Evolutionary conservation across 1,140 invertebrate genomes (phyloP), one percentile per base, ranked within the genome.

Genomic region (Parapsyche elsis): DNA sequence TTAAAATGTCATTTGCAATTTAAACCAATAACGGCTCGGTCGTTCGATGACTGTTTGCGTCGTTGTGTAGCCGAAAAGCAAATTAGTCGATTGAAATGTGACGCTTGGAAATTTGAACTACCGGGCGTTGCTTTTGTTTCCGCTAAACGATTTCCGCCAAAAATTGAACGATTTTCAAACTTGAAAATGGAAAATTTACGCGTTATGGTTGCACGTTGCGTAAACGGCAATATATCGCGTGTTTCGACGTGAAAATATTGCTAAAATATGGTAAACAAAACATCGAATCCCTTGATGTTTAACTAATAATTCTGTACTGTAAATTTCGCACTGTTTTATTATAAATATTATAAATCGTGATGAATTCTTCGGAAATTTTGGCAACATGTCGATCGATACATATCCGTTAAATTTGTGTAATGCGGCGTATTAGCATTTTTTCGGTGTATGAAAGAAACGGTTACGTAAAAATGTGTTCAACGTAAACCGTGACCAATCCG

Each of bases 221-320:
- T 24, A 26, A 67, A 67, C 24, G 14, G 64, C 64, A 67, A 67
- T 67, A 53, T 53, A 67, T 67, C 64, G 64, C 64, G 64, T 67
- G 64, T 26, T 67, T 26, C 64, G 64, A 67, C 59, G 24, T 67
- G 64, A 67, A n/a, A 67, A 67, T 67, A 67, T 67, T 12, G 64
- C 24, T 67, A 26, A 67, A 67, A 67, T 67, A 67, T 67, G 64
- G 21, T 23, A 67, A 67, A 30, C 24, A 26, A 67, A 67, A 26
- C 64, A 14, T 67, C 24, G 64, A 10, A 24, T 67, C 64, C 21
- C 26, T 67, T 67, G 64, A 67, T 67, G 64, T 30, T 67, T 26
- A 24, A 23, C 64, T 67, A 67, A 67, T 67, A 30, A 24, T 67
- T 67, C 10, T 2, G 49, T 38, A 38, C 30, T 38, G 30, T 38